Conservation (phyloP, 2,888 invertebrate genomes). For the Eupithecia exiguata region DNA sequence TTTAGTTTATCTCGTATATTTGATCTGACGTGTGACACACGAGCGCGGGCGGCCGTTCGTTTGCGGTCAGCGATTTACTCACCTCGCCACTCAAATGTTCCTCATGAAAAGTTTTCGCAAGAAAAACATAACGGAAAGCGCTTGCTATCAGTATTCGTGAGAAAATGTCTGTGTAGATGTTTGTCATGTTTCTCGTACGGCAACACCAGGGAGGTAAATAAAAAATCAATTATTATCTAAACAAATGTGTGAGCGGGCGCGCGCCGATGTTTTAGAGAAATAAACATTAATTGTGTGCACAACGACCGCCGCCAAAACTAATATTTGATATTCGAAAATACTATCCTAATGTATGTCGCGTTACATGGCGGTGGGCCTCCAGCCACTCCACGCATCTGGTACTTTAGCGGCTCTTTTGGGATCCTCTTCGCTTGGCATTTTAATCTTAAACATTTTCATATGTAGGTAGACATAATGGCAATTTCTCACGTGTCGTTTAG, state of each 20-base stretch:
- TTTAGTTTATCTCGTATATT: constrained; percentile 77
- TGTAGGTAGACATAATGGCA: constrained; percentile 4
- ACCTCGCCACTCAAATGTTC: constrained; percentile 39
- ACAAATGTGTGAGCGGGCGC: constrained; percentile 78
- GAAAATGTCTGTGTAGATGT: constrained; percentile 66
- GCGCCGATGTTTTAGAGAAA: constrained; percentile 81
- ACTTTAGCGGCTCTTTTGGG: constrained; percentile 78
- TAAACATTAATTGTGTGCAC: constrained; percentile 81
- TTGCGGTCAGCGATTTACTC: constrained; percentile 46
- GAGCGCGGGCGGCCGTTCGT: constrained; percentile 51
- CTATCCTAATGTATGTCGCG: constrained; percentile 81
- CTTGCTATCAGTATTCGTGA: constrained; percentile 56
- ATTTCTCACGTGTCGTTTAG: not conserved
- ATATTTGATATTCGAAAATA: constrained; percentile 83
- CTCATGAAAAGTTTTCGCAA: constrained; percentile 55
- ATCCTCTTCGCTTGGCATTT: constrained; percentile 64
- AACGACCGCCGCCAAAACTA: constrained; percentile 80
- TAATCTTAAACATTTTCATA: constrained; percentile 21
- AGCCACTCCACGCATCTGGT: constrained; percentile 66
- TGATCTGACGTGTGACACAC: constrained; percentile 78
- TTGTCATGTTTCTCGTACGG: constrained; percentile 68
- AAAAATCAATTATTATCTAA: constrained; percentile 81
- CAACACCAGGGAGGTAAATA: constrained; percentile 76
- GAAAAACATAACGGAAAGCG: constrained; percentile 56
- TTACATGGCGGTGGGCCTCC: constrained; percentile 59